phyloP scores from a whole-genome alignment of 2,797 vertebrate species.

The Discoglossus pictus region DNA sequence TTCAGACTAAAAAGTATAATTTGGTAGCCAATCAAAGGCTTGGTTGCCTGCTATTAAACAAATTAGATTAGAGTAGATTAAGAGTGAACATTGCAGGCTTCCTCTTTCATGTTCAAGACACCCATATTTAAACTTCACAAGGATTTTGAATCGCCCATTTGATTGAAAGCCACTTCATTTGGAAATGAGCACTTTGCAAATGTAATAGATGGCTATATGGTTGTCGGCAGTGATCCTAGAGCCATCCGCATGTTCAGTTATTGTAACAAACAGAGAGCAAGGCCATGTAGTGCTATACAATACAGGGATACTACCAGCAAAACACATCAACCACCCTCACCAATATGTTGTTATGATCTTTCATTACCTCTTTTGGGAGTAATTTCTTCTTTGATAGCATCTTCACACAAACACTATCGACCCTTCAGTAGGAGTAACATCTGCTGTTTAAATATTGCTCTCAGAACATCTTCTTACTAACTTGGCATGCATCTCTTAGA shows the following conservation, averaged over 20 bases:
- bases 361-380: background rate
- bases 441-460: too few species aligned
- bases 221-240: too few species aligned
- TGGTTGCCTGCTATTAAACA: slow-evolving; percentile 4
- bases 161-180: background rate
- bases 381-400: background rate
- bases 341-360: background rate
- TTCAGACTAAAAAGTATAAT: slow-evolving; percentile 1
- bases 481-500: too few species aligned
- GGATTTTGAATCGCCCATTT: slow-evolving; percentile 6
- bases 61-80: slow-evolving; percentile 17
- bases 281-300: too few species aligned
- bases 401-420: background rate
- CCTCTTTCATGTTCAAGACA: slow-evolving; percentile 4
- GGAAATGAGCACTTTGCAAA: background rate
- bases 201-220: too few species aligned
- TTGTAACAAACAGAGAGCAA: too few species aligned
- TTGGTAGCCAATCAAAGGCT: slow-evolving; percentile 2
- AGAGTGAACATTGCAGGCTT: background rate
- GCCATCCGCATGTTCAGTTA: too few species aligned
- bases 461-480: too few species aligned
- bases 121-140: background rate
- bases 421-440: too few species aligned
- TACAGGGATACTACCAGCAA: too few species aligned
- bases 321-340: too few species aligned